Evolutionary conservation across 2,797 vertebrate genomes (phyloP).

Genomic region (Scyliorhinus canicula): DNA sequence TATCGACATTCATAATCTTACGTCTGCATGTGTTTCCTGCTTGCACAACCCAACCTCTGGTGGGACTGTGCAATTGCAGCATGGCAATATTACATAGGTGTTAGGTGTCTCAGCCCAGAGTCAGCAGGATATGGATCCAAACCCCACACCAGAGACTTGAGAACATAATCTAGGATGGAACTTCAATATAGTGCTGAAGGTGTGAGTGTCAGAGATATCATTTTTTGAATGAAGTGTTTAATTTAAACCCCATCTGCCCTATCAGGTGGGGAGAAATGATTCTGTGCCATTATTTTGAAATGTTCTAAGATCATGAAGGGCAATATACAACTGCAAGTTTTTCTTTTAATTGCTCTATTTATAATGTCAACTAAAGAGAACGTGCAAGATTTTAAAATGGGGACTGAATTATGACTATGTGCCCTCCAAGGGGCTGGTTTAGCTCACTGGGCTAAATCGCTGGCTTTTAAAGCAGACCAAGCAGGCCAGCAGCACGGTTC

Average conservation of each 20-base stretch:
- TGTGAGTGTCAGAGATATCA: too few relatives aligned
- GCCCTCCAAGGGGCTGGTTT: too few relatives aligned
- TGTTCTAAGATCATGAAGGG: too few relatives aligned
- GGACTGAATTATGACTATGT: background rate
- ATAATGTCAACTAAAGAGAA: background rate
- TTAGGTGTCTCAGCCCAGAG: background rate
- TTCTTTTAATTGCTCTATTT: background rate
- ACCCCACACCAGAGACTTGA: too few relatives aligned
- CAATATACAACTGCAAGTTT: background rate
- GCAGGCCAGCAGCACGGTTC: too few relatives aligned
- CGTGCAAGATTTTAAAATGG: background rate
- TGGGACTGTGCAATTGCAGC: background rate
- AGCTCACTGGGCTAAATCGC: too few relatives aligned
- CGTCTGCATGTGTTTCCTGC: background rate
- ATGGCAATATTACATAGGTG: background rate
- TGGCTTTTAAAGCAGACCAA: too few relatives aligned
- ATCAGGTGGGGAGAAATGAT: too few relatives aligned
- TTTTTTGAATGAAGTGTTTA: too few relatives aligned
- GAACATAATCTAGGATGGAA: background rate
- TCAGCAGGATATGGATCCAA: background rate
- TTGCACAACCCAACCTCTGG: background rate
- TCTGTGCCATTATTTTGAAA: too few relatives aligned
- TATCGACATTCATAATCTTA: background rate
- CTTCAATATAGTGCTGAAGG: background rate
- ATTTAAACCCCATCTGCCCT: too few relatives aligned